Percentiles rank a stretch among this genome's conserved stretches.
Evolutionary conservation across 2,113 vertebrate genomes (phyloP).

Genomic region (rat (Rattus norvegicus)): GRCr8 NC_086022.1:114821001-114821500

Average conservation of each 20-base stretch:
- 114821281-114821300: background rate
- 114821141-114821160: background rate
- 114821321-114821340: background rate
- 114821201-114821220: background rate
- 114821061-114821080: background rate
- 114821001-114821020: background rate
- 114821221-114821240: conserved; percentile 3
- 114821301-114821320: background rate
- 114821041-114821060: background rate
- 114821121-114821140: conserved; percentile 9
- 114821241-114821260: background rate
- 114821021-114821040: background rate
- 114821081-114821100: background rate
- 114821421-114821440: background rate
- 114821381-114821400: background rate
- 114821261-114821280: background rate
- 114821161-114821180: background rate
- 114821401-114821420: background rate
- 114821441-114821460: background rate
- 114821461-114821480: background rate
- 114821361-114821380: background rate
- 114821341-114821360: background rate
- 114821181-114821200: background rate
- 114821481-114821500: background rate
- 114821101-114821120: background rate